Evolutionary conservation across 2,888 invertebrate species (phyloP), one percentile per base, ranked within the genome.

Genomic region (Clepsis dumicolana): DNA sequence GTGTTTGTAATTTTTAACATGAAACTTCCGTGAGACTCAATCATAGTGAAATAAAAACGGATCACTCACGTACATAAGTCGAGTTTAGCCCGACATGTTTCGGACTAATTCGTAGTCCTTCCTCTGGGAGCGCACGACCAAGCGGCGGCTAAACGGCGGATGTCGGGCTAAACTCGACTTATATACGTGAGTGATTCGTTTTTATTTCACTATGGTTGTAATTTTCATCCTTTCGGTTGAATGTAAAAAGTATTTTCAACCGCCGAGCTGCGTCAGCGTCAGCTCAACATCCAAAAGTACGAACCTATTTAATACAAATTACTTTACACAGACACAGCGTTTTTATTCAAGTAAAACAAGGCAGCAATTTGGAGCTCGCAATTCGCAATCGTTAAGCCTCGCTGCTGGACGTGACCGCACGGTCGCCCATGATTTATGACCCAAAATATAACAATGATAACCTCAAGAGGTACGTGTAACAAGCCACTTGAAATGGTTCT

Each of bases 381-480:
- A 29, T 35, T 69, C 61, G 68, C 64, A 64, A 71, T 53, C 68
- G 27, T 65, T 70, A 57, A 65, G 48, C 61, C 53, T 41, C 60
- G 62, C 48, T 21, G 48, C 21, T 48, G 64, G 63, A 73, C 75
- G 71, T 75, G 73, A 73, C 74, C 76, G 68, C 77, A 72, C 75
- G 74, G 66, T 63, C 71, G 62, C 68, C 68, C 29, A 65, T 78
- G 79, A 81, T 82, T 80, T 78, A 82, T 75, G 75, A 74, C 70
- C 74, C 74, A 70, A 75, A 75, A 76, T 70, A 75, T 71, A 70
- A 70, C 75, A 66, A 70, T 71, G 83, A 83, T 81, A 83, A 78
- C 81, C 80, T 76, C 68, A 71, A 74, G 74, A 77, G 74, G 76
- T 75, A 80, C 82, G 79, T 79, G 80, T 52, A 73, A 73, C 67